phyloP scores from a whole-genome alignment of 1,140 invertebrate species.

The Drosophila rufa region DNA sequence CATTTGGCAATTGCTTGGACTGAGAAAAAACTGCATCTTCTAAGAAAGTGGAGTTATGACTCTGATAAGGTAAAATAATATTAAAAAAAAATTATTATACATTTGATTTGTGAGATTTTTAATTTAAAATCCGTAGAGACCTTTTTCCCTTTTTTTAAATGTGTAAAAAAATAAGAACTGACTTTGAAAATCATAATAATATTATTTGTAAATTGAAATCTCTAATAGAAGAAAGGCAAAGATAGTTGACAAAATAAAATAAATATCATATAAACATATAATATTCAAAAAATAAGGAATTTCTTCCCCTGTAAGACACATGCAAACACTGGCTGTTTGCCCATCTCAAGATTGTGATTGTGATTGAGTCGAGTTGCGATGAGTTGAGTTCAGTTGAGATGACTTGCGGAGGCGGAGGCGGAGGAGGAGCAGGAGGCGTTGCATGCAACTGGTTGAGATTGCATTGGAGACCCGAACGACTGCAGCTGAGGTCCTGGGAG shows the following conservation, averaged over 20 bases:
- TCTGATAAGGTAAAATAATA: too few relatives aligned
- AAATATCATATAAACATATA: too few relatives aligned
- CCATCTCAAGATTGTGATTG: constrained; percentile 46
- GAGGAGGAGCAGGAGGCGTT: neutral
- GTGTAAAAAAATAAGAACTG: too few relatives aligned
- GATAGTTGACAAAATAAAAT: too few relatives aligned
- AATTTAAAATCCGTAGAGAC: too few relatives aligned
- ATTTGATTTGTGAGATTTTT: too few relatives aligned
- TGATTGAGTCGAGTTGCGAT: constrained; percentile 35
- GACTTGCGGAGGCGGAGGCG: neutral
- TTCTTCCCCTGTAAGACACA: constrained; percentile 2
- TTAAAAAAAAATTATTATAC: too few relatives aligned
- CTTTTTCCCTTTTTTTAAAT: too few relatives aligned
- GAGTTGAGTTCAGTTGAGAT: constrained; percentile 13
- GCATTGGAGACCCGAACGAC: constrained; percentile 16
- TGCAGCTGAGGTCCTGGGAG: constrained; percentile 7
- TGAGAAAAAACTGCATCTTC: neutral
- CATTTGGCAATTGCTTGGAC: constrained; percentile 69
- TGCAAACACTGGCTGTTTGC: constrained; percentile 47
- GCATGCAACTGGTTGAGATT: constrained; percentile 51
- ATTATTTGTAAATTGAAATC: too few relatives aligned
- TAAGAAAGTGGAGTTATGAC: neutral
- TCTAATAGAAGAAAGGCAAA: too few relatives aligned
- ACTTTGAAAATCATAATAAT: too few relatives aligned
- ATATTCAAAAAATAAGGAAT: neutral